These are phyloP conservation scores for Tetraodon nigroviridis DNA, from an alignment of 2,113 vertebrate genomes.

Conservation along the genomic window DNA sequence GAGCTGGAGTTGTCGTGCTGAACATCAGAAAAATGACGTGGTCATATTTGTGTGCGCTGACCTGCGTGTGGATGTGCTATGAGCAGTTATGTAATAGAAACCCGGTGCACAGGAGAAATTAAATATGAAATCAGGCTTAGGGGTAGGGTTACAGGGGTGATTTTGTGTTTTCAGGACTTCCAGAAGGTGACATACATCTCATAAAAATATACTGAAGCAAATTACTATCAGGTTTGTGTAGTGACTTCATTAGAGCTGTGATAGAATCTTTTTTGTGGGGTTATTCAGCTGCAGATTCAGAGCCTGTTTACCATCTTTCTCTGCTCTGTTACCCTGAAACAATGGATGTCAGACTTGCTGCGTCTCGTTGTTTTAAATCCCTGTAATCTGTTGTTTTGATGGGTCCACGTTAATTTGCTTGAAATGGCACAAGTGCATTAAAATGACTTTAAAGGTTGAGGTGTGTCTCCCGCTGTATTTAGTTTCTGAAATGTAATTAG, in stretches of 20 bases:
- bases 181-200: neutral
- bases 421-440: neutral
- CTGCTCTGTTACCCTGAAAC: no score
- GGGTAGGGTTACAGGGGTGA: slow-evolving; percentile 12
- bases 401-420: neutral
- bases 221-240: no score
- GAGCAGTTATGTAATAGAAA: slow-evolving; percentile 18
- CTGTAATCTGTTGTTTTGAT: no score
- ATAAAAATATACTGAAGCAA: no score
- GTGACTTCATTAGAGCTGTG: no score
- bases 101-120: neutral
- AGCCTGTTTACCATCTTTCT: no score
- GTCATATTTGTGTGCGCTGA: no score
- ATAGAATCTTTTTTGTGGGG: no score
- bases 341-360: no score
- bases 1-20: neutral
- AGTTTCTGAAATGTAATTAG: neutral
- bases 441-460: slow-evolving; percentile 2
- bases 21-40: neutral
- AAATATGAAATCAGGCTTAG: neutral
- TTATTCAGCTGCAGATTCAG: no score
- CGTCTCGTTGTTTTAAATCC: no score
- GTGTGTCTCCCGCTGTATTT: neutral
- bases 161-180: neutral
- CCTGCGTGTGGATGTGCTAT: slow-evolving; percentile 7